Base-by-base conservation (phyloP, 2,888 invertebrate species). In the Drosophila mulleri region DNA sequence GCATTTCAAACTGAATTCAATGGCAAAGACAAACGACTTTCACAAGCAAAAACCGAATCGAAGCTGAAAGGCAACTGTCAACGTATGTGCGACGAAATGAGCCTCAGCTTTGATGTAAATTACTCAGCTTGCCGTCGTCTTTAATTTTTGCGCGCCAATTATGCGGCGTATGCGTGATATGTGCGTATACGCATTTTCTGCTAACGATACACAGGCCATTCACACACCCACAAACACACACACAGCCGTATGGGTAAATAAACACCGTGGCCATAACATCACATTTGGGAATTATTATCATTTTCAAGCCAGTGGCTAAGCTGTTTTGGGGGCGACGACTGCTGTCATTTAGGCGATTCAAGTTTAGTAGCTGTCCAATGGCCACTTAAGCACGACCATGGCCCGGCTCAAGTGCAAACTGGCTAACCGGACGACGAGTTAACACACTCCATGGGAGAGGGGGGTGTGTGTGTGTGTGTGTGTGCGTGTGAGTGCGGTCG, bases 381-480 rank as follows among this genome's bases (percentile, higher is more conserved):
- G 56, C 50, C 80, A 75, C 72, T 79, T 75, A 52, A 60, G 80
- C 75, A 80, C 62, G 75, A 54, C 26, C 47, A 41, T 44, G 39
- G 42, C 37, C 37, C 44, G 42, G 57, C 20, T 74, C 59, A 66
- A 67, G 75, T 66, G 79, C 65, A 67, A 68, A 64, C 58, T 53
- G 44, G 57, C 72, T 68, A 68, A 68, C 67, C 60, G 35, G 63
- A 52, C 37, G 45, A 44, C 14, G 26, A 37, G 72, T 72, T 80
- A 67, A 56, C 63, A 66, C 72, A 75, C 76, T n/a, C 9, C 32
- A 52, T 18, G 9, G 11, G 56, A n/a, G 23, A 35, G 11, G 56
- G n/a, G 23, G 26, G 41, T 32, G 20, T 23, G 42, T 37, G 35
- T 18, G 12, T n/a, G 44, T n/a, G 16, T 12, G 35, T 12, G 41